phyloP scores from a whole-genome alignment of 64 coral and sea anemone genomes.

The Montipora foliosa region DNA sequence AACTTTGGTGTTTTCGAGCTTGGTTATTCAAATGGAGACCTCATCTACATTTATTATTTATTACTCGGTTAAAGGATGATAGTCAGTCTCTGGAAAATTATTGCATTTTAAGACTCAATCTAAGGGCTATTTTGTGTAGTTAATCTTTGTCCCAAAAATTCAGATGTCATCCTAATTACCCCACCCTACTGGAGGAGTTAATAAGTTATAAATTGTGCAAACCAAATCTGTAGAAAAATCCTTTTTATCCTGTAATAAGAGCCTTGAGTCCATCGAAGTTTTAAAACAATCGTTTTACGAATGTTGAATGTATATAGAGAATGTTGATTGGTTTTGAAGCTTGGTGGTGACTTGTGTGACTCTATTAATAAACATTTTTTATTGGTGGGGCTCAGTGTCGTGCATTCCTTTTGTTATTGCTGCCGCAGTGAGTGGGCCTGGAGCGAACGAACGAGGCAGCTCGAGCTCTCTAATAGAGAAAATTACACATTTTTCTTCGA shows the following conservation, averaged over 20 bases:
- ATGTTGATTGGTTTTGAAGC: slow-evolving; percentile 36
- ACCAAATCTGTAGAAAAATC: slow-evolving; percentile 6
- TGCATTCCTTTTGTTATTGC: not conserved
- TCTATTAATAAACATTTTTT: slow-evolving; percentile 53
- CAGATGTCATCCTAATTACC: not conserved
- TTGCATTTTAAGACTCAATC: slow-evolving; percentile 1
- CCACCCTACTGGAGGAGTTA: not conserved
- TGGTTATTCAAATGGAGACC: not conserved
- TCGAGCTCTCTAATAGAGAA: too few relatives aligned
- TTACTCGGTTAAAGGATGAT: not conserved
- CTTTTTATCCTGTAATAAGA: slow-evolving; percentile 37
- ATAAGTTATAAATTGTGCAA: slow-evolving; percentile 21
- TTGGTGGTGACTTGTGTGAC: not conserved
- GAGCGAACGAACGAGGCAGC: too few relatives aligned
- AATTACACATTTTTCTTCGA: too few relatives aligned
- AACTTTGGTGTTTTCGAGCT: not conserved
- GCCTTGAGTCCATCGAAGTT: slow-evolving; percentile 9
- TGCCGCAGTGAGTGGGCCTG: not conserved
- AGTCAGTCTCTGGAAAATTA: not conserved
- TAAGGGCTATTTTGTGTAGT: not conserved
- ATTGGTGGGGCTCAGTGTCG: slow-evolving; percentile 24
- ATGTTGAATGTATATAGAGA: slow-evolving; percentile 7
- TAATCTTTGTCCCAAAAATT: not conserved
- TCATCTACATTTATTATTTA: slow-evolving; percentile 39
- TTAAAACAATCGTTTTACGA: slow-evolving; percentile 5